Evolutionary conservation across 2,113 vertebrate species (phyloP).

Genomic region (Sturnira hondurensis): DNA sequence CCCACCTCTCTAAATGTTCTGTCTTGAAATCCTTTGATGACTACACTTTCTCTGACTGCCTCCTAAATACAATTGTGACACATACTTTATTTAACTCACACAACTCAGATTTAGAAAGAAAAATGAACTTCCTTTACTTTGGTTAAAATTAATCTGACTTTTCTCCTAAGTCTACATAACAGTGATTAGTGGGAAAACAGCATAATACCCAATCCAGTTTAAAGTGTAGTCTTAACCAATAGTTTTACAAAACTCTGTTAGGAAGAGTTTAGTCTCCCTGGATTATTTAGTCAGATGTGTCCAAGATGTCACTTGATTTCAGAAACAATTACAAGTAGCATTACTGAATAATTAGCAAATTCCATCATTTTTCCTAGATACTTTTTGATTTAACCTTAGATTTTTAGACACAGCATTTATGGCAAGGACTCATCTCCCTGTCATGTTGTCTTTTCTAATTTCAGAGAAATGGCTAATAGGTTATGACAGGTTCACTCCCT

Average conservation of each 20-base stretch:
- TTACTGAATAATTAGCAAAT: neutral
- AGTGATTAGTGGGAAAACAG: neutral
- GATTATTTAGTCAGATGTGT: neutral
- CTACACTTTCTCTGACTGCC: neutral
- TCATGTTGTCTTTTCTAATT: neutral
- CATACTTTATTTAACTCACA: neutral
- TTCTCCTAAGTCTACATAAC: neutral
- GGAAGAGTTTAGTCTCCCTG: neutral
- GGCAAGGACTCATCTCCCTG: neutral
- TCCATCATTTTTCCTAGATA: neutral
- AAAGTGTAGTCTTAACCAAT: neutral
- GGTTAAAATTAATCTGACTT: slow-evolving; percentile 25
- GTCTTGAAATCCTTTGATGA: neutral
- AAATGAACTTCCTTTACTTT: slow-evolving; percentile 24
- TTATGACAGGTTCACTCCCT: neutral
- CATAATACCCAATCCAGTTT: neutral
- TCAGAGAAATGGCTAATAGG: slow-evolving; percentile 9
- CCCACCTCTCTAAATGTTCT: neutral
- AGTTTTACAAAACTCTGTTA: neutral
- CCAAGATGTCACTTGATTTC: neutral
- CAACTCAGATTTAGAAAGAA: neutral
- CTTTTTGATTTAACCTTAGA: accelerated
- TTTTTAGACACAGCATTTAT: neutral
- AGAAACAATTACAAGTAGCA: neutral
- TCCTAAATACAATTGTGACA: slow-evolving; percentile 22